Evolutionary conservation across 2,113 vertebrate genomes (phyloP).

Genomic region (Tragelaphus buxtoni): DNA sequence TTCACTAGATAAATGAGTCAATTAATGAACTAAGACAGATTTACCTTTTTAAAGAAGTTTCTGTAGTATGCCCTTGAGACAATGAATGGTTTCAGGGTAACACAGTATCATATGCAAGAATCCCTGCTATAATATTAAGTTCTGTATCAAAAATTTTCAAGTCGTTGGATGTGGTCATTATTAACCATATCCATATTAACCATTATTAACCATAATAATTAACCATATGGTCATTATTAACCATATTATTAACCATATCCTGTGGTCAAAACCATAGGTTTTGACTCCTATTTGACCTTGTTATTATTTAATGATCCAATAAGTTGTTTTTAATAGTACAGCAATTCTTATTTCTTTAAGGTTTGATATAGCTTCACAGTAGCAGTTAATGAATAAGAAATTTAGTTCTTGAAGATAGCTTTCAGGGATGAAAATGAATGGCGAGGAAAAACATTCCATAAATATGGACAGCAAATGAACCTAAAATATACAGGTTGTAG

Average conservation of each 20-base stretch:
- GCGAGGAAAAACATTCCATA: neutral
- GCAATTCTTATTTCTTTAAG: neutral
- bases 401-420: neutral
- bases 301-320: neutral
- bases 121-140: neutral
- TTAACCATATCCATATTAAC: neutral
- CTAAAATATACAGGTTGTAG: neutral
- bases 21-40: neutral
- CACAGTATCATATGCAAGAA: neutral
- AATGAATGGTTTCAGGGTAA: neutral
- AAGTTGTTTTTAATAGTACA: neutral
- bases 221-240: neutral
- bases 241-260: neutral
- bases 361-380: neutral
- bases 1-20: neutral
- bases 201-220: neutral
- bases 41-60: neutral
- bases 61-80: neutral
- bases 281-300: neutral
- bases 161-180: neutral
- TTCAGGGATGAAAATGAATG: neutral
- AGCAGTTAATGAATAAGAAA: neutral
- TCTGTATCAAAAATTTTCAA: neutral
- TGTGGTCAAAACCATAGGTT: neutral
- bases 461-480: neutral